A percentile compares a stretch with the other conserved stretches of the same genome.
These are phyloP conservation scores for Phytoseiulus persimilis DNA, from an alignment of 2,888 invertebrate genomes.

Conservation along the genomic window DNA sequence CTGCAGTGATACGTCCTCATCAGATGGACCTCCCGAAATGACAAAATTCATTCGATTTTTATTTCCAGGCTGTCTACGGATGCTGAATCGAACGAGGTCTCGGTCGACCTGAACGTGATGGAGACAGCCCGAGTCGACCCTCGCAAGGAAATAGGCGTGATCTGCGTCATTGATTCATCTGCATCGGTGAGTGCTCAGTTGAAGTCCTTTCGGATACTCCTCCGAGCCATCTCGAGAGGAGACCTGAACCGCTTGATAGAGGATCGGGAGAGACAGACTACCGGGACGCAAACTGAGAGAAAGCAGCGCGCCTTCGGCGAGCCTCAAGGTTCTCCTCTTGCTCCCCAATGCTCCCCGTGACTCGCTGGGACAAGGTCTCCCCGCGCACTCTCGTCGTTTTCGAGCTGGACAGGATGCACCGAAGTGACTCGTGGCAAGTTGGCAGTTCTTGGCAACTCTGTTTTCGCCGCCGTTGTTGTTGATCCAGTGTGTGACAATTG, in stretches of 20 bases:
- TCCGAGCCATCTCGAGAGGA: too few relatives aligned
- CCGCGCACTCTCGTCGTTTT: not conserved
- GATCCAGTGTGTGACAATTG: not conserved
- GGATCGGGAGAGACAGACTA: too few relatives aligned
- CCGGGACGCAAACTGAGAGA: too few relatives aligned
- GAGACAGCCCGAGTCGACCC: not conserved
- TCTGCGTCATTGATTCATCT: not conserved
- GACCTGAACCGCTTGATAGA: too few relatives aligned
- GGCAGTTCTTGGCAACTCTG: not conserved
- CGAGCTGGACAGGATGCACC: not conserved
- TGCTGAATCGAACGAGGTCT: not conserved
- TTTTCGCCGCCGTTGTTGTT: not conserved
- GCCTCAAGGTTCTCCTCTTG: too few relatives aligned
- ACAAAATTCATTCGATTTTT: not conserved
- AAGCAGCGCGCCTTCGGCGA: too few relatives aligned
- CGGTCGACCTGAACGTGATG: not conserved
- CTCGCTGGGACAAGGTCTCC: too few relatives aligned
- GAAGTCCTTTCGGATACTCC: too few relatives aligned
- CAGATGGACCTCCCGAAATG: not conserved
- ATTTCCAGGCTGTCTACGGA: not conserved
- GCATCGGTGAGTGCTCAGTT: not conserved
- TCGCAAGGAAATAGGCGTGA: not conserved
- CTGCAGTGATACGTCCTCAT: not conserved
- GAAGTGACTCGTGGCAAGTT: not conserved
- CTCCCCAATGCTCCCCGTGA: too few relatives aligned